Percentiles rank a stretch among this genome's conserved stretches.
Evolutionary conservation across 2,888 invertebrate genomes (phyloP).

Genomic region (Plagiodera versicolora): DNA sequence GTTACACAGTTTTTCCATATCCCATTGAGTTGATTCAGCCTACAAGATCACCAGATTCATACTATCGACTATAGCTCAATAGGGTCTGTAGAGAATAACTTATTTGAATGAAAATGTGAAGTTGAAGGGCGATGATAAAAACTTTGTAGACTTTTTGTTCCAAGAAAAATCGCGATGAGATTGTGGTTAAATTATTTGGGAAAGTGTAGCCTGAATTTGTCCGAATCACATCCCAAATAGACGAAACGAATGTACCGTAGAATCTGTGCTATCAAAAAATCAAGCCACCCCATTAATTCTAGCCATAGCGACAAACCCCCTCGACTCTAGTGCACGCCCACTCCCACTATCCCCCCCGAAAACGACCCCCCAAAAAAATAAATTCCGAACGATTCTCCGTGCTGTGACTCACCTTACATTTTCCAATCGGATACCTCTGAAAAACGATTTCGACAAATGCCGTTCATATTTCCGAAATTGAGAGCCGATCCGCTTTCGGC

Average conservation of each 20-base stretch:
- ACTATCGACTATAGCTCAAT: too few species aligned
- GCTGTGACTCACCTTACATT: slow-evolving; percentile 43
- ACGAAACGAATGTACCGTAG: background rate
- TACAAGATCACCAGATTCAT: too few species aligned
- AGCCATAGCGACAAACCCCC: slow-evolving; percentile 22
- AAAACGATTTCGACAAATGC: slow-evolving; percentile 16
- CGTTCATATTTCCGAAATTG: slow-evolving; percentile 27
- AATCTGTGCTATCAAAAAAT: background rate
- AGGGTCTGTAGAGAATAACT: too few species aligned
- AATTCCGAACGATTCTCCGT: background rate
- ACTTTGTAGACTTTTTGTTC: too few species aligned
- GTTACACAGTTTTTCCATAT: too few species aligned
- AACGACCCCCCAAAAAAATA: background rate
- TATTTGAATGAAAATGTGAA: too few species aligned
- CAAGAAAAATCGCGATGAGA: too few species aligned
- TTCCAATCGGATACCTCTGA: slow-evolving; percentile 26
- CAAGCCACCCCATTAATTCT: background rate
- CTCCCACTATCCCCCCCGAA: slow-evolving; percentile 31
- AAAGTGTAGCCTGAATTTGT: too few species aligned
- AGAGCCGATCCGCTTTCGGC: slow-evolving; percentile 36
- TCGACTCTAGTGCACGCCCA: slow-evolving; percentile 43
- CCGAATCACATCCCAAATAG: background rate
- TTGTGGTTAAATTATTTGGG: too few species aligned
- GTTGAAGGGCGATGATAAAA: too few species aligned
- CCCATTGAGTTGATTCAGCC: too few species aligned